Conservation (phyloP, 2,888 invertebrate species). For the Aelia acuminata region DNA sequence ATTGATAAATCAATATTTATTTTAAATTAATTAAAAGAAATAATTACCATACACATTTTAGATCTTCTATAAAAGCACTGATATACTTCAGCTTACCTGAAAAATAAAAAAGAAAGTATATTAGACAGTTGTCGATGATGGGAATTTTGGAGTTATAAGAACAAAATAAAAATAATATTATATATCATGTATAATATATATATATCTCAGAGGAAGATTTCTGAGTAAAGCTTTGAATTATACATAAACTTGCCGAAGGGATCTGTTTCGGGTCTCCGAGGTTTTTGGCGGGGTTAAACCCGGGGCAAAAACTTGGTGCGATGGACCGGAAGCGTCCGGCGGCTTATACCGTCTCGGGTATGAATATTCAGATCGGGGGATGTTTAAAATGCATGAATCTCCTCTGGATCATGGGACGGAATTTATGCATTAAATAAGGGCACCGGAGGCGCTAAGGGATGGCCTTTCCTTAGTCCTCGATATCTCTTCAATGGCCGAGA, state of each 20-base stretch:
- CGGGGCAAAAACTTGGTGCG: conserved; percentile 41
- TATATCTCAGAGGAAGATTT: neutral
- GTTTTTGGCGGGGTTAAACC: conserved; percentile 48
- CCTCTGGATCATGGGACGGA: conserved; percentile 61
- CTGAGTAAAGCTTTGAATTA: conserved; percentile 30
- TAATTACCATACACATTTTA: too few relatives aligned
- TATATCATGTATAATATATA: neutral
- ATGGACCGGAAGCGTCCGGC: conserved; percentile 8
- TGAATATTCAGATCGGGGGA: conserved; percentile 62
- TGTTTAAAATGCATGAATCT: conserved; percentile 65
- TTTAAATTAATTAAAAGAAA: too few relatives aligned
- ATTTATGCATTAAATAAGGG: conserved; percentile 64
- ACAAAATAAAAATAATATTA: neutral
- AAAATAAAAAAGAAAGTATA: neutral
- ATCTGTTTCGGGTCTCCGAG: neutral
- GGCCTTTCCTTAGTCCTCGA: conserved; percentile 33
- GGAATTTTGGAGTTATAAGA: neutral
- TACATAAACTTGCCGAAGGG: conserved; percentile 39
- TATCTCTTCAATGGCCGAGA: neutral
- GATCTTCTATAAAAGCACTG: too few relatives aligned
- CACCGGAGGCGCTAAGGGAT: neutral
- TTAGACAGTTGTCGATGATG: neutral
- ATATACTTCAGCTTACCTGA: neutral
- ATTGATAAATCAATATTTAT: too few relatives aligned
- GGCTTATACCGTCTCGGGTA: conserved; percentile 42